Conservation (phyloP, 2,888 invertebrate genomes). For the Melinaea menophilus region DNA sequence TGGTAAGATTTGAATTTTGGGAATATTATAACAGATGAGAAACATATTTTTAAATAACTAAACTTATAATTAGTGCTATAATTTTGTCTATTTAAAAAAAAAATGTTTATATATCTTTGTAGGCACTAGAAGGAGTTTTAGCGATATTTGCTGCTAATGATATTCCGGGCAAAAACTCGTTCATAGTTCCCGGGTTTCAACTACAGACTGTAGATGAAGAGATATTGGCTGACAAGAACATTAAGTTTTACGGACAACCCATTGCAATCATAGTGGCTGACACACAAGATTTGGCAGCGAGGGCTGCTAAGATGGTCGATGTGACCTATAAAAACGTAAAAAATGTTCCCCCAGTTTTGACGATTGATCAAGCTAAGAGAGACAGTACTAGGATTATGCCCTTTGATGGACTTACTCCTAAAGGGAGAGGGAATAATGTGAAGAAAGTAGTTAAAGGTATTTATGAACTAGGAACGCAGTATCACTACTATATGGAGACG, state of each 20-base stretch:
- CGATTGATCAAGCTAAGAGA: conserved; percentile 52
- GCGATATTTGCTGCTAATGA: conserved; percentile 81
- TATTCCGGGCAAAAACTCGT: conserved; percentile 82
- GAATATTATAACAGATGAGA: no score
- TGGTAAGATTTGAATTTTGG: conserved; percentile 63
- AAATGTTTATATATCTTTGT: conserved; percentile 34
- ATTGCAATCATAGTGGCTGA: conserved; percentile 83
- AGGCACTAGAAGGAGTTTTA: conserved; percentile 81
- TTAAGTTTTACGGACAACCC: conserved; percentile 82
- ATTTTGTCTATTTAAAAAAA: neutral
- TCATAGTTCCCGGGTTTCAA: conserved; percentile 54
- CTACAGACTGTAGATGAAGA: conserved; percentile 66
- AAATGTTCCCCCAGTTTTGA: conserved; percentile 50
- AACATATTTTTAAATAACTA: no score
- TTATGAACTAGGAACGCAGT: conserved; percentile 80
- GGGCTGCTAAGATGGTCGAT: conserved; percentile 77
- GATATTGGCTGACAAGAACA: conserved; percentile 71
- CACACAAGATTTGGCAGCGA: conserved; percentile 73
- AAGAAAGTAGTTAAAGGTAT: conserved; percentile 71
- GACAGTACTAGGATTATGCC: conserved; percentile 39
- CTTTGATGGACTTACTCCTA: conserved; percentile 48
- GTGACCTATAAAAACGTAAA: conserved; percentile 73
- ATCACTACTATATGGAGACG: conserved; percentile 87
- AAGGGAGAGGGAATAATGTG: conserved; percentile 52
- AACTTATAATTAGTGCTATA: no score